Percentiles rank a stretch among this genome's conserved stretches.
These are phyloP conservation scores for Rhinolophus ferrumequinum DNA, from an alignment of 2,113 vertebrate genomes.

Conservation along the genomic window DNA sequence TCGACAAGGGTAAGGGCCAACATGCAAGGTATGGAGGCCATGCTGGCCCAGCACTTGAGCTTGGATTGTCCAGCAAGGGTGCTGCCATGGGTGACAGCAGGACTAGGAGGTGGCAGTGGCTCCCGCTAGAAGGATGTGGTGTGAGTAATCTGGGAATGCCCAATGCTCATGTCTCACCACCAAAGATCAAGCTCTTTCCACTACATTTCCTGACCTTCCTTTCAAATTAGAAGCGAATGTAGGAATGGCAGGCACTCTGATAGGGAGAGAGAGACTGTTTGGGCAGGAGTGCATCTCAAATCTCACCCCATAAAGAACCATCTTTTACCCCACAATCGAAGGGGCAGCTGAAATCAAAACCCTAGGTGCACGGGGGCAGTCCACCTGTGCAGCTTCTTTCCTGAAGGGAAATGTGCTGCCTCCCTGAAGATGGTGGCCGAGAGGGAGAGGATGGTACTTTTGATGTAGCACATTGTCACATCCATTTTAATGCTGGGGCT, in stretches of 20 bases:
- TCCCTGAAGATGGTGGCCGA: neutral
- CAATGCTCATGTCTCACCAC: neutral
- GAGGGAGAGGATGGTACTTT: neutral
- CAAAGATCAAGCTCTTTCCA: neutral
- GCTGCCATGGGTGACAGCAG: neutral
- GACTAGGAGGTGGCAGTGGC: neutral
- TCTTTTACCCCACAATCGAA: neutral
- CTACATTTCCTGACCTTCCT: neutral
- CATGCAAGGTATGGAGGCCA: rapidly evolving
- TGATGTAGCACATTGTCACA: neutral
- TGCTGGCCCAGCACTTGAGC: neutral
- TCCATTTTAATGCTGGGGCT: neutral
- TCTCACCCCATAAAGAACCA: neutral
- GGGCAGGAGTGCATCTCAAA: neutral
- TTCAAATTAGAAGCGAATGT: neutral
- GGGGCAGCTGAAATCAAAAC: neutral
- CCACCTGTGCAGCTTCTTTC: neutral
- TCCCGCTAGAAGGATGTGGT: neutral
- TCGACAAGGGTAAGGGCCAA: neutral
- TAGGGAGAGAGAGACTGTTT: neutral
- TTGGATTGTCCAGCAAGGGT: neutral
- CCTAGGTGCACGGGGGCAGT: neutral
- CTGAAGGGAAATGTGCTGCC: neutral
- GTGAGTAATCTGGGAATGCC: neutral
- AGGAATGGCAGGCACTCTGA: neutral